Conservation (phyloP, 37 sponge, comb jelly and placozoan genomes). For the Haliclona indistincta region DNA sequence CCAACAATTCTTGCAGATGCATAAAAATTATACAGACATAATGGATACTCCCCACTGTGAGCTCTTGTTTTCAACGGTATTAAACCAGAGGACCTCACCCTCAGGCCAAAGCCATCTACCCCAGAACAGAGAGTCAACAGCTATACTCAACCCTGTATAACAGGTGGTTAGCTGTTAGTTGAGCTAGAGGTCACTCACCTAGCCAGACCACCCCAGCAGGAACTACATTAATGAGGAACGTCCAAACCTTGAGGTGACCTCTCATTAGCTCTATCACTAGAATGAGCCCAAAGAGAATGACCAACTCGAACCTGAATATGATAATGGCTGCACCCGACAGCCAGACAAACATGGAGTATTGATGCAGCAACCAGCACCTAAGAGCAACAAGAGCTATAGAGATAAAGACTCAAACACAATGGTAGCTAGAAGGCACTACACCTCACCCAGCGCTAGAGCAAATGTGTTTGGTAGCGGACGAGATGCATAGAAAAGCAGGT, state of each 20-base stretch:
- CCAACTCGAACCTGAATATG: slow-evolving; percentile 83
- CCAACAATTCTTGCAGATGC: neutral
- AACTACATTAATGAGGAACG: slow-evolving; percentile 21
- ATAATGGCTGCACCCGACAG: slow-evolving; percentile 77
- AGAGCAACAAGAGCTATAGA: slow-evolving; percentile 55
- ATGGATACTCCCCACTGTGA: slow-evolving; percentile 95
- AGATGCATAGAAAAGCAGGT: slow-evolving; percentile 94
- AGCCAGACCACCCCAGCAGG: slow-evolving; percentile 62
- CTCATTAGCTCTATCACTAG: slow-evolving; percentile 63
- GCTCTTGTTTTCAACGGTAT: slow-evolving; percentile 95
- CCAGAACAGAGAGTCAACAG: slow-evolving; percentile 93
- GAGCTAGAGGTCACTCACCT: slow-evolving; percentile 21
- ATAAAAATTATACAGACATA: neutral
- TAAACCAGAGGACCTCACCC: slow-evolving; percentile 97
- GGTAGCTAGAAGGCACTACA: neutral
- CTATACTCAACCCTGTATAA: slow-evolving; percentile 61
- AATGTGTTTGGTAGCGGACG: slow-evolving; percentile 98
- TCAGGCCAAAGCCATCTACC: slow-evolving; percentile 97
- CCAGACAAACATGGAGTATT: slow-evolving; percentile 64
- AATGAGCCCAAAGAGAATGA: slow-evolving; percentile 73
- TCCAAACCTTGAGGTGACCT: slow-evolving; percentile 23
- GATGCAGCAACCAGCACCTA: slow-evolving; percentile 67
- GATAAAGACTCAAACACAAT: no score
- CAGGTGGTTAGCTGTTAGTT: neutral
- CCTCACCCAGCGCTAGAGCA: slow-evolving; percentile 83